Evolutionary conservation across 2,888 invertebrate genomes (phyloP), one percentile per base, ranked within the genome.

Genomic region (Penaeus monodon): DNA sequence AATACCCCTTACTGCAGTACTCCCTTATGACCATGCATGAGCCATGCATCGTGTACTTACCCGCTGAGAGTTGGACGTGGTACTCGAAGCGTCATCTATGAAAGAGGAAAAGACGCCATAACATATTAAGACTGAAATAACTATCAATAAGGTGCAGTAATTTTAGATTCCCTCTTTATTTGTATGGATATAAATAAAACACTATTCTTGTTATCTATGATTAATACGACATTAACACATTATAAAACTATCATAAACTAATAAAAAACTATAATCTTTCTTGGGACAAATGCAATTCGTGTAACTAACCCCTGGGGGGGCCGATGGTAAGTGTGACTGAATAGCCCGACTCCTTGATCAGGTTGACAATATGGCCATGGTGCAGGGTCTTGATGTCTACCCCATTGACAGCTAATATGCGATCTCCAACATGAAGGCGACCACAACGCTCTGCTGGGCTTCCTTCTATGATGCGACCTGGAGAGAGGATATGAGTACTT

Each of bases 381-480:
- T 97, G 96, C 92, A 99, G 95, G 92, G 96, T 96, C 89, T 96
- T 95, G 90, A 99, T 98, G 91, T 97, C 96, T 84, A 96, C 95
- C 89, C 96, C 96, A 94, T 99, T 99, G 66, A 99, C 99, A 79
- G 98, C 98, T 81, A 99, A 94, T 90, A 99, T 99, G 84, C 97
- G 96, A 93, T 99, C 99, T 0, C 99, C 98, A 12, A 99, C 97
- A 92, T 96, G 96, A 0, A 99, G 93, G 85, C 95, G 95, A 0
- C 96, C 97, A 93, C 98, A 98, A 90, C 97, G 95, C 91, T 98
- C 98, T 0, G 99, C 99, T 0, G 99, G 99, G 91, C 98, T 98
- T 91, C 96, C 96, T 87, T 97, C 96, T 91, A 99, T 97, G 90
- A 99, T 95, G 92, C 98, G 96, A 81, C 98, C 98, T 97, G 93